These are phyloP conservation scores for Drosophila neonasuta DNA, from an alignment of 2,888 invertebrate genomes.

Conservation along the genomic window DNA sequence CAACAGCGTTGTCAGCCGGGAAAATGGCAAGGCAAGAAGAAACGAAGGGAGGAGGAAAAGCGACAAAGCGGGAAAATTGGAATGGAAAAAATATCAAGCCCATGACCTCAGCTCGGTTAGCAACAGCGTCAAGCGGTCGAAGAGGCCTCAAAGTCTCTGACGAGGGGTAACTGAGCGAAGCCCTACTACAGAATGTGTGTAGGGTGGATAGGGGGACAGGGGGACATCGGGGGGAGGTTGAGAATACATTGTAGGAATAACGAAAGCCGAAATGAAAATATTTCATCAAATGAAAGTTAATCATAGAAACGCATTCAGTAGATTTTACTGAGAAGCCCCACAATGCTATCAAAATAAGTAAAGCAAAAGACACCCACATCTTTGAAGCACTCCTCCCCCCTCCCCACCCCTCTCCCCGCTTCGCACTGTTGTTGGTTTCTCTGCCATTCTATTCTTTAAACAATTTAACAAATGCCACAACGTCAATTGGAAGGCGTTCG, in stretches of 20 bases:
- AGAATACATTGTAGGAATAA: conserved; percentile 22
- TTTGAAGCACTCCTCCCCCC: not conserved
- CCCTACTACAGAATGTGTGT: conserved; percentile 32
- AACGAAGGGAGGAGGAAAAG: not conserved
- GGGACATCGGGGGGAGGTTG: not conserved
- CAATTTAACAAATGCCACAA: conserved; percentile 62
- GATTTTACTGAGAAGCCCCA: conserved; percentile 61
- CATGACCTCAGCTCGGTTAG: conserved; percentile 52
- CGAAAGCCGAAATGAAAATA: conserved; percentile 61
- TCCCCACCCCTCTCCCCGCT: not conserved
- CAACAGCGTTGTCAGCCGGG: not conserved
- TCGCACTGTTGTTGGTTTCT: not conserved
- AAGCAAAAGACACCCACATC: conserved; percentile 51
- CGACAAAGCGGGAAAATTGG: not conserved
- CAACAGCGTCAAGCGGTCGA: conserved; percentile 22
- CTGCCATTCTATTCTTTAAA: conserved; percentile 51
- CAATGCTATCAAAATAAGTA: conserved; percentile 59
- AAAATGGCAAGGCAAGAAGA: conserved; percentile 20
- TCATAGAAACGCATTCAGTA: conserved; percentile 66
- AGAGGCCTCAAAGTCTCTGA: not conserved
- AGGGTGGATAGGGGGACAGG: not conserved
- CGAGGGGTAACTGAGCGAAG: conserved; percentile 37
- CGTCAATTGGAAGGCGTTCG: conserved; percentile 64
- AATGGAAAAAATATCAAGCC: conserved; percentile 11
- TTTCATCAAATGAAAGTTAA: conserved; percentile 70